Base-by-base conservation (phyloP, 1,140 invertebrate genomes). In the Drosophila repletoides region DNA sequence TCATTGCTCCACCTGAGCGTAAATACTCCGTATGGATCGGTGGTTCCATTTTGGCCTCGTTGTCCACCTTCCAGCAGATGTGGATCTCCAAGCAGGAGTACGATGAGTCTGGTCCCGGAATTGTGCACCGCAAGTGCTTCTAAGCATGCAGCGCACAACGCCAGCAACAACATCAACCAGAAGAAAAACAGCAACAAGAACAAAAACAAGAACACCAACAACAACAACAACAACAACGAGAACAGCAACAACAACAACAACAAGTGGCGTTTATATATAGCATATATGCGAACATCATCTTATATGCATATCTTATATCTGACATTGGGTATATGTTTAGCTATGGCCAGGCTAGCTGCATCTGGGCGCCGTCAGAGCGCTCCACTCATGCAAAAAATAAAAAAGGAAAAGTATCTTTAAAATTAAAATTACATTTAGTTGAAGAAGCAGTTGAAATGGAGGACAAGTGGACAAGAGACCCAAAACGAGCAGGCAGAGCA, bases 1-100 rank as follows among this genome's bases (percentile, higher is more conserved):
- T 98, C 91, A 97, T 97, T 91, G 96, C 97, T 80, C 97, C 95
- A 51, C 96, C 97, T 48, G 97, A 98, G 75, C 93, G 96, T 83
- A 97, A 97, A 91, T 98, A 97, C 92, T 97, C 95, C 56, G 88
- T 97, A 94, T 96, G 95, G 96, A 93, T 93, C 88, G 93, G 94
- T 71, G 95, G 95, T 12, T 95, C 95, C 80, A 96, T 96, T 87
- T 91, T 96, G 67, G 95, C 95, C 24, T 95, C 94, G 41, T 89
- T 96, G 38, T 95, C 94, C 88, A 96, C 95, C 76, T 96, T 96
- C 93, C 95, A 96, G 89, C 94, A 95, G 89, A 95, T 95, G 95
- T 97, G 96, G 96, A 94, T 95, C 84, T 94, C 93, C 40, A 94
- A 94, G 81, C 93, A 93, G 80, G 95, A 96, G 89, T 96, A 96